Base-by-base conservation (phyloP, 2,888 invertebrate genomes). In the Anoplius nigerrimus region DNA sequence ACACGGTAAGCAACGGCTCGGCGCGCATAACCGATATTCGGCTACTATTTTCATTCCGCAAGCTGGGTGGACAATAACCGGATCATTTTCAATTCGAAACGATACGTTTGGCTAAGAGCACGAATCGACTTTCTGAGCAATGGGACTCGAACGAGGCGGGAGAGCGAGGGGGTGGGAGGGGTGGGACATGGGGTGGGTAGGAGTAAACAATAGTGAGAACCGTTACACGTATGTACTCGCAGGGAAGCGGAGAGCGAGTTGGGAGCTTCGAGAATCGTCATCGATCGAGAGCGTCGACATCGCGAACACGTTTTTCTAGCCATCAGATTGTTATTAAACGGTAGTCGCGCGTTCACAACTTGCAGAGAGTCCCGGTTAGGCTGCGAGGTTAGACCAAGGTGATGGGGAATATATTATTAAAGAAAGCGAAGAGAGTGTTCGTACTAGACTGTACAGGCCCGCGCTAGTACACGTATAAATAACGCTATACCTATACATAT, bases 401-500 rank as follows among this genome's bases (percentile, higher is more conserved):
- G 66, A 74, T 27, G 20, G 21, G 34, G 11, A 34, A 34, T 34
- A 34, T 34, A 34, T 34, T 15, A 62, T n/a, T 34, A 24, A 22
- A 22, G 65, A 62, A 69, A 5, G 57, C 56, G 57, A 71, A 16
- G 18, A 67, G 54, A 61, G 62, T 62, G 60, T 69, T 74, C 66
- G 61, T 55, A 62, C 34, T 34, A 34, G 34, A 34, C 34, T 34
- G 34, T 34, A 34, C 34, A 34, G 34, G 34, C 34, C 34, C 34
- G 34, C 34, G 34, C 34, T 34, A 34, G 34, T 60, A 66, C 61
- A 60, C 58, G 53, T 58, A 72, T 54, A 64, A 34, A 52, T 48
- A 59, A 5, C 4, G 71, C 34, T 62, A 76, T 71, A 67, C 45
- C 66, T 74, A 76, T 67, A 72, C 61, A 78, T 68, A 76, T 22